Percentiles rank a stretch among this genome's conserved stretches.
Conservation (phyloP, 2,797 vertebrate species). For the Pseudochirops cupreus region DNA sequence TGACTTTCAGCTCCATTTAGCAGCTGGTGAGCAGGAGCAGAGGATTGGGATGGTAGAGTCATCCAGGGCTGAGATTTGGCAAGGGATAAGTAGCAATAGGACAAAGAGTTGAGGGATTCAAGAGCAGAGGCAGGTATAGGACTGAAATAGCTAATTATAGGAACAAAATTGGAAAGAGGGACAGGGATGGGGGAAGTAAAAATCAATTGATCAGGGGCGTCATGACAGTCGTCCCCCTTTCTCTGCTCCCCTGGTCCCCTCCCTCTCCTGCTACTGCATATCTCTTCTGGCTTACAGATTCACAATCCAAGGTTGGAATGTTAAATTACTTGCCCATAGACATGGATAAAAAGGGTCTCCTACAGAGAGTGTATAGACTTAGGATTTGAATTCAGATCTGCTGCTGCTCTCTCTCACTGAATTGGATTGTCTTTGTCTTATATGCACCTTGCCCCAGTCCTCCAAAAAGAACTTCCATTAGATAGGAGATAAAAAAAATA, state of each 20-base stretch:
- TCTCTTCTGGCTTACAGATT: neutral
- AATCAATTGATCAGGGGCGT: neutral
- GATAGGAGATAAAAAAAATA: neutral
- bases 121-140: neutral
- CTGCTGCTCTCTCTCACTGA: neutral
- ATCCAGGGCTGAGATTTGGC: neutral
- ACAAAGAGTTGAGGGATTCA: neutral
- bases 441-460: neutral
- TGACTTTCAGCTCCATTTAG: neutral
- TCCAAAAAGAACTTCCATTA: constrained; percentile 33
- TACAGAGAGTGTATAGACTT: constrained; percentile 19
- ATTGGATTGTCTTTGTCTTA: neutral
- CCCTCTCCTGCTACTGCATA: neutral
- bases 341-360: neutral
- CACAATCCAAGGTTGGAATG: neutral
- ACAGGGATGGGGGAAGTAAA: neutral
- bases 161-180: neutral
- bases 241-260: too few species aligned
- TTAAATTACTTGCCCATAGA: neutral
- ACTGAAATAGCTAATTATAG: neutral
- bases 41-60: neutral
- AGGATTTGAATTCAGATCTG: constrained; percentile 13
- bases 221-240: neutral
- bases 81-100: neutral
- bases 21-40: neutral